Evolutionary conservation across 2,113 vertebrate species (phyloP).

Genomic region (Cephalopholis sonnerati): DNA sequence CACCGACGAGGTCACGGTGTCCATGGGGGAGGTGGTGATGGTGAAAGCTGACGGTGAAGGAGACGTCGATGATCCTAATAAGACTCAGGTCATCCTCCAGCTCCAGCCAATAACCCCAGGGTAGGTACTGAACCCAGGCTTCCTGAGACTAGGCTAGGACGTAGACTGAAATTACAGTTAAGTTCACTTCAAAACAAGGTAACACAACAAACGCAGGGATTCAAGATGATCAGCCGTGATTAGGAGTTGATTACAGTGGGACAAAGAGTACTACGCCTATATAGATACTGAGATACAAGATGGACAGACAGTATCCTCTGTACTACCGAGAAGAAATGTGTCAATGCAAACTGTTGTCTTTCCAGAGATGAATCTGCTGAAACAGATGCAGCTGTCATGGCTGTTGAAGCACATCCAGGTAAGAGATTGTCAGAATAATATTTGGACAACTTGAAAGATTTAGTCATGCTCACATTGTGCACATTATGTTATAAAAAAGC

Average conservation of each 20-base stretch:
- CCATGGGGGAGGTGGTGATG: slow-evolving; percentile 93
- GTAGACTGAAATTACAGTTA: neutral
- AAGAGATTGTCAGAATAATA: slow-evolving; percentile 9
- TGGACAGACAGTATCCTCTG: neutral
- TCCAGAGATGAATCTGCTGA: slow-evolving; percentile 90
- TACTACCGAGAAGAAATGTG: neutral
- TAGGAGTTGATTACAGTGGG: neutral
- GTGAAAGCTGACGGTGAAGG: slow-evolving; percentile 89
- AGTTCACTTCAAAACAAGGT: neutral
- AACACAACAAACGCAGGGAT: neutral
- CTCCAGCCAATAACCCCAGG: slow-evolving; percentile 92
- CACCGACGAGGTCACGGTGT: slow-evolving; percentile 91
- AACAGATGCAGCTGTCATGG: slow-evolving; percentile 89
- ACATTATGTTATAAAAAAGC: neutral
- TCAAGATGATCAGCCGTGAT: neutral
- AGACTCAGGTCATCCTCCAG: slow-evolving; percentile 96
- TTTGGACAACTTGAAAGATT: neutral
- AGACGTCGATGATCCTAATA: slow-evolving; percentile 89
- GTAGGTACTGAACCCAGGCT: slow-evolving; percentile 80
- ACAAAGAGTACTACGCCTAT: neutral
- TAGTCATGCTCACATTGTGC: neutral
- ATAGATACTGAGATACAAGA: neutral
- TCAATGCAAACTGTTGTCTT: slow-evolving; percentile 34
- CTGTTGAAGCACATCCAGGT: slow-evolving; percentile 89
- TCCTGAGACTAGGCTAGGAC: neutral